A percentile compares a stretch with the other conserved stretches of the same genome.
phyloP scores from a whole-genome alignment of 2,113 vertebrate species.

The Tragelaphus imberbis region DNA sequence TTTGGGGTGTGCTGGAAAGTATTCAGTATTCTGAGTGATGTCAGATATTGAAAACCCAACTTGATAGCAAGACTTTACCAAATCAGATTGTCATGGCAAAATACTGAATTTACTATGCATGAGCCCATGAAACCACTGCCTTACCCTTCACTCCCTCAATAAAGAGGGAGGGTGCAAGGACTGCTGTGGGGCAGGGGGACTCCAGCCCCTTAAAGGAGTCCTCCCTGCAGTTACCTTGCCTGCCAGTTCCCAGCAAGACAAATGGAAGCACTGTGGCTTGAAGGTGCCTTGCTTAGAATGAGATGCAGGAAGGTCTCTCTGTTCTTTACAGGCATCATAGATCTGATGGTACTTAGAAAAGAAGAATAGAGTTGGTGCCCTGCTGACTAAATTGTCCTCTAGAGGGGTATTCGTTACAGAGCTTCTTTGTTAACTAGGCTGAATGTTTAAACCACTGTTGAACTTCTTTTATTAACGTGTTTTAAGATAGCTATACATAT shows the following conservation, averaged over 20 bases:
- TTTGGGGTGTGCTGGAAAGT: neutral
- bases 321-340: conserved; percentile 77
- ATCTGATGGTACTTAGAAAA: conserved; percentile 80
- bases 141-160: conserved; percentile 32
- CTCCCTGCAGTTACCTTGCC: conserved; percentile 69
- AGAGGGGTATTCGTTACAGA: conserved; percentile 82
- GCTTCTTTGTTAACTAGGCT: conserved; percentile 83
- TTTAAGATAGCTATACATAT: conserved; percentile 73
- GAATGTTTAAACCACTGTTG: conserved; percentile 73
- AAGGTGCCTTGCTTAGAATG: conserved; percentile 78
- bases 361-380: conserved; percentile 79
- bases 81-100: neutral
- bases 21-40: neutral
- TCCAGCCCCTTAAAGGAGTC: conserved; percentile 66
- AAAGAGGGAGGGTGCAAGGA: conserved; percentile 50
- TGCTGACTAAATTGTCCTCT: conserved; percentile 84
- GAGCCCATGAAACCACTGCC: neutral
- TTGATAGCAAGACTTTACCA: conserved; percentile 22
- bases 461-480: conserved; percentile 77
- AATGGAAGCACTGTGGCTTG: conserved; percentile 76
- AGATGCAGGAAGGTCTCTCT: conserved; percentile 73
- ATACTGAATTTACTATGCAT: conserved; percentile 4
- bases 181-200: conserved; percentile 55
- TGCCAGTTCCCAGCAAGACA: conserved; percentile 75
- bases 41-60: neutral